Conservation (phyloP, 2,797 vertebrate species). For the Alcedo atthis region DNA sequence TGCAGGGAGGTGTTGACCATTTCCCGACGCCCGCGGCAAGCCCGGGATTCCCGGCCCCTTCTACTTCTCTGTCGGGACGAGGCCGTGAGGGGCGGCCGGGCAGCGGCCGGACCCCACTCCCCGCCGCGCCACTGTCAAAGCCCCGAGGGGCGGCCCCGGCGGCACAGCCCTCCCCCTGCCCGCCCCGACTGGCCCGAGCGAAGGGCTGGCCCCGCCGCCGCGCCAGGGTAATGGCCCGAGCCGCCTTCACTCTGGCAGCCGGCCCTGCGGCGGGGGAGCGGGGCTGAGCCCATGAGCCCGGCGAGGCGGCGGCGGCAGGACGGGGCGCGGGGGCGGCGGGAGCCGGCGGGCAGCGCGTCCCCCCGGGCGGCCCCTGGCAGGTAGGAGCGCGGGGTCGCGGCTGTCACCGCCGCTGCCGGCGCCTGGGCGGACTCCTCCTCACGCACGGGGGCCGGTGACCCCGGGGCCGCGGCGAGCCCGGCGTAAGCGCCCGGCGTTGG, state of each 20-base stretch:
- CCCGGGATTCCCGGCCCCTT: rapidly evolving
- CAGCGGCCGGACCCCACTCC: not conserved
- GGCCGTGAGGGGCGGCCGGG: not conserved
- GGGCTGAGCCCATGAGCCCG: constrained; percentile 19
- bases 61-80: too few species aligned
- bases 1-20: not conserved
- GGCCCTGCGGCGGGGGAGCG: not conserved
- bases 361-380: not conserved
- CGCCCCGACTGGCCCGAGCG: constrained; percentile 34
- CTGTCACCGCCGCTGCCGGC: not conserved
- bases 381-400: constrained; percentile 42
- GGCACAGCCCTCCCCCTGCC: constrained; percentile 50
- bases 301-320: not conserved
- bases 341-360: not conserved
- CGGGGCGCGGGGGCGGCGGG: not conserved
- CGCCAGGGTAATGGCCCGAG: constrained; percentile 23
- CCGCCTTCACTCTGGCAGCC: constrained; percentile 13
- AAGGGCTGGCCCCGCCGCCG: constrained; percentile 24
- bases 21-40: not conserved
- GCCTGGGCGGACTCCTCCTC: not conserved
- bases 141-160: constrained; percentile 58
- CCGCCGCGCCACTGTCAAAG: not conserved
- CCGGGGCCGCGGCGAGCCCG: not conserved
- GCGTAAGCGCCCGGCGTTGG: not conserved
- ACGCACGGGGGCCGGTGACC: not conserved